phyloP scores from a whole-genome alignment of 2,888 invertebrate species.

The Hypomecis atomaria region DNA sequence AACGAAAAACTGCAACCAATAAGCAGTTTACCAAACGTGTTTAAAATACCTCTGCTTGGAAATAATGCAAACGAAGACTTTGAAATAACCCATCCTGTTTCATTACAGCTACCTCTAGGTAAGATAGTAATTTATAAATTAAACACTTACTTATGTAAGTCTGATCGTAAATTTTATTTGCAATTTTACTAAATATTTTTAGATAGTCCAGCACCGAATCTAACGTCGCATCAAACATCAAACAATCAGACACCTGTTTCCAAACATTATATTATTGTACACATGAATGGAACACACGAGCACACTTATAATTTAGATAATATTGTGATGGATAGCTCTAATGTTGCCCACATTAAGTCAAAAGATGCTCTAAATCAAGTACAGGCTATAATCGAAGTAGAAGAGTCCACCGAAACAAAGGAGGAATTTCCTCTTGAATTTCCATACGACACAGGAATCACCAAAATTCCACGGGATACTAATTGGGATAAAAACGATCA shows the following conservation, averaged over 20 bases:
- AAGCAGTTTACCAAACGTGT: slow-evolving; percentile 1
- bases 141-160: background rate
- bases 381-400: slow-evolving; percentile 18
- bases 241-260: slow-evolving; percentile 20
- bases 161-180: too few relatives aligned
- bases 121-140: slow-evolving; percentile 2
- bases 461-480: slow-evolving; percentile 12
- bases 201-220: slow-evolving; percentile 37
- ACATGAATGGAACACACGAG: slow-evolving; percentile 59
- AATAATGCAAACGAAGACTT: background rate
- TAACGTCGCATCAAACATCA: slow-evolving; percentile 21
- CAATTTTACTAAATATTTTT: slow-evolving; percentile 9
- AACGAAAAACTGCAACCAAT: background rate
- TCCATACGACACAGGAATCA: slow-evolving; percentile 23
- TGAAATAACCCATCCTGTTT: background rate
- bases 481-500: slow-evolving; percentile 1
- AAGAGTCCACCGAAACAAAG: slow-evolving; percentile 9
- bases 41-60: background rate
- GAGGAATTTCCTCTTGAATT: background rate
- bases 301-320: slow-evolving; percentile 52
- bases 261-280: slow-evolving; percentile 55
- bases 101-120: slow-evolving; percentile 14
- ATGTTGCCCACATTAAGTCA: slow-evolving; percentile 13
- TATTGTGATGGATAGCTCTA: slow-evolving; percentile 29
- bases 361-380: slow-evolving; percentile 7